A percentile compares a stretch with the other conserved stretches of the same genome.
These are phyloP conservation scores for Enteromius afrohamiltoni DNA, from an alignment of 2,797 vertebrate genomes.

Conservation along the genomic window DNA sequence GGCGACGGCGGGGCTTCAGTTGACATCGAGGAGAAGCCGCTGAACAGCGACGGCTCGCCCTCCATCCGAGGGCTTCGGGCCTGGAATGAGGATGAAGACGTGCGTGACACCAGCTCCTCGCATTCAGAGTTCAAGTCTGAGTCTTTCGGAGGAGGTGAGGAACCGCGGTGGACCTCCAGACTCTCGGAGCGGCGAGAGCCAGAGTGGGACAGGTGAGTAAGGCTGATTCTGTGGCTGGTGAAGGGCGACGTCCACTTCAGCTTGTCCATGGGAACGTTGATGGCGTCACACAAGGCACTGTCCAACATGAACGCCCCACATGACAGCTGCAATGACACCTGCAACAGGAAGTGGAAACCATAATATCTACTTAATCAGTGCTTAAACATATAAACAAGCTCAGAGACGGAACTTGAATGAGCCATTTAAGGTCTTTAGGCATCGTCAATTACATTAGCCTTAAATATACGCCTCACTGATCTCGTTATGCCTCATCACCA, in stretches of 20 bases:
- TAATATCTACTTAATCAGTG: background rate
- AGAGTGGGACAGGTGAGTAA: constrained; percentile 77
- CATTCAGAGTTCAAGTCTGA: constrained; percentile 49
- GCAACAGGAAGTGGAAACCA: constrained; percentile 36
- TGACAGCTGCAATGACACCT: constrained; percentile 92
- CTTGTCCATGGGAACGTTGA: constrained; percentile 91
- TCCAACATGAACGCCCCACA: constrained; percentile 89
- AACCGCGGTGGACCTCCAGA: constrained; percentile 41
- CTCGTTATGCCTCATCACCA: background rate
- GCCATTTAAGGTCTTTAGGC: background rate
- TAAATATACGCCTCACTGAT: background rate
- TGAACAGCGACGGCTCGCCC: constrained; percentile 60
- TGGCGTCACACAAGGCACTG: constrained; percentile 81
- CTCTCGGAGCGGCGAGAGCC: constrained; percentile 68
- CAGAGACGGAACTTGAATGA: background rate
- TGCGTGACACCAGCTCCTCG: constrained; percentile 54
- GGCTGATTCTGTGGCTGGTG: constrained; percentile 83
- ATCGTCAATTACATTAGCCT: background rate
- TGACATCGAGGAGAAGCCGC: constrained; percentile 62
- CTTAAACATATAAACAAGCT: background rate
- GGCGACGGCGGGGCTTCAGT: constrained; percentile 62
- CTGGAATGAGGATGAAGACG: constrained; percentile 58
- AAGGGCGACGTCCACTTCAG: constrained; percentile 96
- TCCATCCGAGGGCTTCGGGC: constrained; percentile 51
- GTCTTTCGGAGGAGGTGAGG: constrained; percentile 23